Evolutionary conservation across 37 sponge, comb jelly and placozoan genomes (phyloP).

Genomic region (Bolinopsis microptera): DNA sequence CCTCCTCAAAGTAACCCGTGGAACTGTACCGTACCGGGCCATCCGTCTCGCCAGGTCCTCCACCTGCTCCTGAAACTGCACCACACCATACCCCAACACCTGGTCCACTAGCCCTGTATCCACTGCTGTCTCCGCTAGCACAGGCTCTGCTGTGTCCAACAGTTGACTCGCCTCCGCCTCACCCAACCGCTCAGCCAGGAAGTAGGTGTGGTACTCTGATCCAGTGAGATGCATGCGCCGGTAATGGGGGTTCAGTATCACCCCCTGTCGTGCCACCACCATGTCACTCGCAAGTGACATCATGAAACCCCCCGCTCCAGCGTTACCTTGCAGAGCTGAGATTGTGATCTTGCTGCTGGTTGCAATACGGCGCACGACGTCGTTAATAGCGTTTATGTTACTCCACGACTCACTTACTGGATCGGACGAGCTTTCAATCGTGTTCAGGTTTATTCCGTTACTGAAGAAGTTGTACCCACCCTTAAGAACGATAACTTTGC

Average conservation of each 20-base stretch:
- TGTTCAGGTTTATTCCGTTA: no score
- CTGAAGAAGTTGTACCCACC: no score
- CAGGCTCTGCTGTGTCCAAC: constrained; percentile 8
- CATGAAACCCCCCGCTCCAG: constrained; percentile 68
- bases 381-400: no score
- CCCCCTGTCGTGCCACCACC: constrained; percentile 14
- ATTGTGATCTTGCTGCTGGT: constrained; percentile 32
- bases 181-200: constrained; percentile 47
- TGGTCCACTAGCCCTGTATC: constrained; percentile 59
- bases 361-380: neutral
- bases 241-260: constrained; percentile 64
- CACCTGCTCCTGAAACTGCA: no score
- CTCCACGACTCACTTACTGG: no score
- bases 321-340: constrained; percentile 28
- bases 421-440: no score
- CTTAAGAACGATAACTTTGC: no score
- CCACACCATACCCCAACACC: neutral
- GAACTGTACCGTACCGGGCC: no score
- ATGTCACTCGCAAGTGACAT: constrained; percentile 57
- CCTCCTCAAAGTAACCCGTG: no score
- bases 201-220: constrained; percentile 67
- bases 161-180: neutral
- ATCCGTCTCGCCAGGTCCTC: no score
- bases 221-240: constrained; percentile 48
- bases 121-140: constrained; percentile 4